phyloP scores from a whole-genome alignment of 2,797 vertebrate species.

The Silurus lanzhouensis region DNA sequence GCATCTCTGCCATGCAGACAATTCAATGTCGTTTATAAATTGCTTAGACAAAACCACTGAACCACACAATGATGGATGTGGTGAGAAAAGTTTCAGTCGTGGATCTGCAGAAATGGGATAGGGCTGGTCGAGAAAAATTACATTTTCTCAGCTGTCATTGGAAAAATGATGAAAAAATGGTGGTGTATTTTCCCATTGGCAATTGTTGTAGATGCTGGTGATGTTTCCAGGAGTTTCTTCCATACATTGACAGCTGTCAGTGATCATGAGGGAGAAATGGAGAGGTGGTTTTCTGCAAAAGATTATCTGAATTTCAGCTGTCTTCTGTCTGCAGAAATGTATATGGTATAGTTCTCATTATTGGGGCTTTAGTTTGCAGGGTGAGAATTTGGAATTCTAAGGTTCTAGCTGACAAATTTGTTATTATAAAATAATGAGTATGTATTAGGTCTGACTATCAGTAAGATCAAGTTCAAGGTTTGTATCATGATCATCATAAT shows the following conservation, averaged over 20 bases:
- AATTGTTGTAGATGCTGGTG: slow-evolving; percentile 6
- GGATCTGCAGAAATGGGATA: neutral
- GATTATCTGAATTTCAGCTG: neutral
- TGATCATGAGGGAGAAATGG: neutral
- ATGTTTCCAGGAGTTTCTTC: neutral
- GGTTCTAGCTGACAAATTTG: neutral
- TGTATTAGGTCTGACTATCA: neutral
- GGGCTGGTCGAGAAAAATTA: slow-evolving; percentile 1
- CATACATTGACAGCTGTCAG: slow-evolving; percentile 2
- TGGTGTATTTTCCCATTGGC: neutral
- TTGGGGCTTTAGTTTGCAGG: neutral
- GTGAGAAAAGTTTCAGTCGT: slow-evolving; percentile 2
- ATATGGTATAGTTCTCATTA: neutral
- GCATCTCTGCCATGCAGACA: neutral
- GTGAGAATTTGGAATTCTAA: neutral
- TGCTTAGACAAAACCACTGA: slow-evolving; percentile 2
- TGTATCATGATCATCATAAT: neutral
- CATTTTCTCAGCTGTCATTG: neutral
- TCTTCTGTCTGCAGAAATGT: neutral
- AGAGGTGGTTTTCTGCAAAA: neutral
- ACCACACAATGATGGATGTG: neutral
- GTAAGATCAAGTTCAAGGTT: neutral
- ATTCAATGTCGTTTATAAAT: neutral
- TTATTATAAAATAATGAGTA: slow-evolving; percentile 4
- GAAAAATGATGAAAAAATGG: neutral